Evolutionary conservation across 2,888 invertebrate species (phyloP).

Genomic region (Eudemis profundana): DNA sequence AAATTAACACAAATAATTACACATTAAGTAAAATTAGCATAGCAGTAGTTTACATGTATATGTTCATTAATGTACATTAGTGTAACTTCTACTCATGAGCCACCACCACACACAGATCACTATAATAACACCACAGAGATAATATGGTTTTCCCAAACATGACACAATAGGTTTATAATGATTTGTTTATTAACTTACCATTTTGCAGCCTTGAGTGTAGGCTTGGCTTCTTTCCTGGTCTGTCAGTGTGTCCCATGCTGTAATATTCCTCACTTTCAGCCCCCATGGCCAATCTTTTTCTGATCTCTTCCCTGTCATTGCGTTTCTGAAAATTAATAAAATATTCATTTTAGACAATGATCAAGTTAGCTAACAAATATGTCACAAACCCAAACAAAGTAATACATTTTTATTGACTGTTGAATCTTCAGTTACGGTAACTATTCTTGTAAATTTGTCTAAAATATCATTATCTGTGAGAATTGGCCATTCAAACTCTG

Average conservation of each 20-base stretch:
- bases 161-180: too few species aligned
- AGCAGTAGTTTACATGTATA: slow-evolving; percentile 26
- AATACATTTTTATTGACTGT: slow-evolving; percentile 65
- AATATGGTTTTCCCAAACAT: background rate
- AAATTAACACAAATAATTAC: slow-evolving; percentile 46
- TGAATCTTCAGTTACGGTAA: slow-evolving; percentile 63
- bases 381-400: slow-evolving; percentile 19
- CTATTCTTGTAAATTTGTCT: slow-evolving; percentile 80
- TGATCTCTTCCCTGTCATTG: slow-evolving; percentile 96
- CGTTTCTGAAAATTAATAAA: slow-evolving; percentile 87
- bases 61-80: slow-evolving; percentile 9
- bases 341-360: slow-evolving; percentile 7
- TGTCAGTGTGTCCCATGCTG: slow-evolving; percentile 85
- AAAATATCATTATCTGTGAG: slow-evolving; percentile 79
- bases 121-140: slow-evolving; percentile 1
- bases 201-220: slow-evolving; percentile 94
- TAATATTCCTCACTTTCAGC: slow-evolving; percentile 91
- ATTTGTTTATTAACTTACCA: slow-evolving; percentile 82
- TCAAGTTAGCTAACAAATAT: slow-evolving; percentile 4
- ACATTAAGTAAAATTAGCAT: slow-evolving; percentile 46
- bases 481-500: slow-evolving; percentile 84
- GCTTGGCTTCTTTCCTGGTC: slow-evolving; percentile 93
- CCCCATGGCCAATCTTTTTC: slow-evolving; percentile 94
- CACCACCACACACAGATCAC: background rate
- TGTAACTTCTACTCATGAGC: background rate